Conservation (phyloP, 2,113 vertebrate species). For the Hyla sarda region DNA sequence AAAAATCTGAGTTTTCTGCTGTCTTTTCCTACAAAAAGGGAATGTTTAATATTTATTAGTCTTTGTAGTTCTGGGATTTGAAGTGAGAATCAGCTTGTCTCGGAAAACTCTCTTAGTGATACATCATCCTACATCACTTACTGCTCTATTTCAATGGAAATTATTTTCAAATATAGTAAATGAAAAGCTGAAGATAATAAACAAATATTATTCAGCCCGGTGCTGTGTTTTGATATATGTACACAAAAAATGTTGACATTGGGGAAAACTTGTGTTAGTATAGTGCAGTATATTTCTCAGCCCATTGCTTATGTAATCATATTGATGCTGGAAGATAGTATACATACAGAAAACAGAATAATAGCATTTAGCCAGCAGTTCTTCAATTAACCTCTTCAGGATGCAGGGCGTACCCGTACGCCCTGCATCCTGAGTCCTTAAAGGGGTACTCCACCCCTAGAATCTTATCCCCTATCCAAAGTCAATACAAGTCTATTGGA, state of each 20-base stretch:
- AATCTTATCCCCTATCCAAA: too few relatives aligned
- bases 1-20: neutral
- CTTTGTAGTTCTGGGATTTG: constrained; percentile 12
- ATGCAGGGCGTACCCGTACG: too few relatives aligned
- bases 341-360: neutral
- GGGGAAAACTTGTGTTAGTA: neutral
- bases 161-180: neutral
- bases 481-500: too few relatives aligned
- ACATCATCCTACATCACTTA: constrained; percentile 12
- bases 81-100: constrained; percentile 14
- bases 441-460: too few relatives aligned
- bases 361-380: too few relatives aligned
- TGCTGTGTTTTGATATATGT: too few relatives aligned
- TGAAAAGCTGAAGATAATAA: neutral
- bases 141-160: neutral
- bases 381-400: too few relatives aligned
- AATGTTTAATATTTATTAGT: constrained; percentile 24
- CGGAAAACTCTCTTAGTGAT: constrained; percentile 7
- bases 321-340: neutral
- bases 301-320: neutral
- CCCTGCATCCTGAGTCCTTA: too few relatives aligned
- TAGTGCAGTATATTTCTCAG: neutral
- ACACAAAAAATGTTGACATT: neutral
- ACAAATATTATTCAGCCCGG: neutral
- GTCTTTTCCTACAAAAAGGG: neutral